phyloP scores from a whole-genome alignment of 1,140 invertebrate genomes.

The Diplogasteroides magnus region DNA sequence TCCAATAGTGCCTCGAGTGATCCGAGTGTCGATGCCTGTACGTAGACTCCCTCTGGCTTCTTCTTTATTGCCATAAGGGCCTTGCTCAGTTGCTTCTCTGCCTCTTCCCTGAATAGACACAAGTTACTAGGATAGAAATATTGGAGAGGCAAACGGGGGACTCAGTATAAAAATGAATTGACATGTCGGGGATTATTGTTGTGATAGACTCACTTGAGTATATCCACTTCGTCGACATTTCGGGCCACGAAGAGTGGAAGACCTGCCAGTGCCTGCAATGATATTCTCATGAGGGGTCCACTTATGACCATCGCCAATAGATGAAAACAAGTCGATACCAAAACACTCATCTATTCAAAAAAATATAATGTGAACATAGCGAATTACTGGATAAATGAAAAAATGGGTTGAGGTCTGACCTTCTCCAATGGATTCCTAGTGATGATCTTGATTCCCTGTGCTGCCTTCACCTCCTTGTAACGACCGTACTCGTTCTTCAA shows the following conservation, averaged over 20 bases:
- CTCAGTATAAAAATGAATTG: background rate
- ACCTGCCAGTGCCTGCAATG: slow-evolving; percentile 72
- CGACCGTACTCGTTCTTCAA: slow-evolving; percentile 85
- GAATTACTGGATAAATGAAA: too few species aligned
- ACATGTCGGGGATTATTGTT: too few species aligned
- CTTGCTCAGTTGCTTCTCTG: slow-evolving; percentile 64
- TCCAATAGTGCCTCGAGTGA: slow-evolving; percentile 94
- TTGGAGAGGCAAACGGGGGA: background rate
- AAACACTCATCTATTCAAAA: too few species aligned
- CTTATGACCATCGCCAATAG: background rate
- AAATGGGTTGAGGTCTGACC: too few species aligned
- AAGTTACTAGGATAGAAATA: slow-evolving; percentile 41
- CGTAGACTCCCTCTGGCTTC: slow-evolving; percentile 85
- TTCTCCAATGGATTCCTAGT: slow-evolving; percentile 97
- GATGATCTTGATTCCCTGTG: slow-evolving; percentile 92
- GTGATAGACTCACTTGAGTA: slow-evolving; percentile 65
- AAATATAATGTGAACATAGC: too few species aligned
- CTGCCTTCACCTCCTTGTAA: slow-evolving; percentile 86
- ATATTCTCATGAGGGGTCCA: background rate
- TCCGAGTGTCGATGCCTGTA: slow-evolving; percentile 95
- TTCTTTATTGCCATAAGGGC: slow-evolving; percentile 87
- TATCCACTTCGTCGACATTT: slow-evolving; percentile 86
- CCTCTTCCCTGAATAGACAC: slow-evolving; percentile 45
- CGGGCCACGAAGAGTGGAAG: slow-evolving; percentile 70
- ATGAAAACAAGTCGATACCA: background rate